Evolutionary conservation across 92 coral and sea anemone species (phyloP).

Genomic region (Palythoa grandiflora): DNA sequence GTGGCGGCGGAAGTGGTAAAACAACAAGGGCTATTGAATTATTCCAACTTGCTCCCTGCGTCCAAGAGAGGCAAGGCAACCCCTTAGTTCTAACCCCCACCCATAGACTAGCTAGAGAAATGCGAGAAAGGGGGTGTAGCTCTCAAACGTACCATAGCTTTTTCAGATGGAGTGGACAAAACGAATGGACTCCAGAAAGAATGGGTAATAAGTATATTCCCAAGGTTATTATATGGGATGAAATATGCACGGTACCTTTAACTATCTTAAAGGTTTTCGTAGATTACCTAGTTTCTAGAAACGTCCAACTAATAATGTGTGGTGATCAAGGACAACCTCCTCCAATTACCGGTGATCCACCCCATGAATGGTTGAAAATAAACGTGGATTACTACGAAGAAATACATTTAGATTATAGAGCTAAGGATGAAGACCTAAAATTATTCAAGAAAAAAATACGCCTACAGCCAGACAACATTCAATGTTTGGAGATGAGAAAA

Average conservation of each 20-base stretch:
- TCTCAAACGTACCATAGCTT: slow-evolving; percentile 36
- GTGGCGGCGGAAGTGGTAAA: slow-evolving; percentile 45
- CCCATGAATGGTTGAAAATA: slow-evolving; percentile 26
- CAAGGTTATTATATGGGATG: slow-evolving; percentile 39
- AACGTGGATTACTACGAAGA: slow-evolving; percentile 19
- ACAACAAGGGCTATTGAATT: slow-evolving; percentile 36
- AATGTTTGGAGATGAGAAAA: not conserved
- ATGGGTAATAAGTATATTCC: slow-evolving; percentile 43
- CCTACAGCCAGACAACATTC: not conserved
- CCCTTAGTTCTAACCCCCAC: slow-evolving; percentile 25
- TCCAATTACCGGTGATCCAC: slow-evolving; percentile 3
- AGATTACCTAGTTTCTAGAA: not conserved
- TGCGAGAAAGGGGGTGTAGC: not conserved
- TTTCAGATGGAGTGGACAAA: slow-evolving; percentile 16
- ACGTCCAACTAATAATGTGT: slow-evolving; percentile 34
- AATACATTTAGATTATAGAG: slow-evolving; percentile 10
- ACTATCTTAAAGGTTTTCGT: slow-evolving; percentile 11
- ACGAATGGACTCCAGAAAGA: slow-evolving; percentile 29
- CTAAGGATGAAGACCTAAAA: not conserved
- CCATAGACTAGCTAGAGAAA: slow-evolving; percentile 42
- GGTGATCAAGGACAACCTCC: slow-evolving; percentile 50
- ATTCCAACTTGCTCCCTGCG: not conserved
- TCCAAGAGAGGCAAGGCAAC: not conserved
- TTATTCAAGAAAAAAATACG: not conserved
- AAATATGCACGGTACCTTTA: slow-evolving; percentile 41